Evolutionary conservation across 1,140 invertebrate species (phyloP), one percentile per base, ranked within the genome.

Genomic region (Magallana ariakensis): DNA sequence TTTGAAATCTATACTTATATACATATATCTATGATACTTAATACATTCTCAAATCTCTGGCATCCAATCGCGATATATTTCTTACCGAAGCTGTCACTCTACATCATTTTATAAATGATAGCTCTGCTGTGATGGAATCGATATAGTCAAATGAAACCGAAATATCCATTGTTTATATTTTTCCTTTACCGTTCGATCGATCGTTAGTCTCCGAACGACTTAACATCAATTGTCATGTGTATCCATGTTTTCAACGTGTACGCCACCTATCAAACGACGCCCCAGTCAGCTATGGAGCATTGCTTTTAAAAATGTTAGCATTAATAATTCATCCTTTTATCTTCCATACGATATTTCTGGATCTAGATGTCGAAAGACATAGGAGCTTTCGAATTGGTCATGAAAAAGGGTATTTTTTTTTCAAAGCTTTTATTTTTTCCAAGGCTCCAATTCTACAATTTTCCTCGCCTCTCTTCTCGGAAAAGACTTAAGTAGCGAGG

Each of bases 101-200:
- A 75, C 66, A 75, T 75, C 11, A 75, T 75, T 75, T 75, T 75
- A 75, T 75, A 75, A 75, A 75, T 75, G 66, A 75, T 75, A 19
- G 66, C 66, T 75, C 66, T 26, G 33, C 22, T 26, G 33, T 46
- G 22, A 19, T 13, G 66, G 13, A 26, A 75, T 75, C 66, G 66
- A 75, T 75, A 75, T 5, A 46, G 66, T 19, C 66, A 26, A 75
- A 75, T 75, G 66, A 75, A 75, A 75, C 66, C 66, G 66, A 75
- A 75, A 75, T 75, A 75, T 75, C 66, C 66, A 75, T 75, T 75
- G 66, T 75, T 75, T 75, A 75, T 75, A 75, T 75, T 75, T n/a
- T 75, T 75, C 66, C 66, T 75, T 26, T 26, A 75, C 4, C 8
- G 9, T 26, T 75, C 22, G 66, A 75, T 75, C 22, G 66, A 46